Conservation (phyloP, 2,888 invertebrate genomes). For the Philonicus albiceps region DNA sequence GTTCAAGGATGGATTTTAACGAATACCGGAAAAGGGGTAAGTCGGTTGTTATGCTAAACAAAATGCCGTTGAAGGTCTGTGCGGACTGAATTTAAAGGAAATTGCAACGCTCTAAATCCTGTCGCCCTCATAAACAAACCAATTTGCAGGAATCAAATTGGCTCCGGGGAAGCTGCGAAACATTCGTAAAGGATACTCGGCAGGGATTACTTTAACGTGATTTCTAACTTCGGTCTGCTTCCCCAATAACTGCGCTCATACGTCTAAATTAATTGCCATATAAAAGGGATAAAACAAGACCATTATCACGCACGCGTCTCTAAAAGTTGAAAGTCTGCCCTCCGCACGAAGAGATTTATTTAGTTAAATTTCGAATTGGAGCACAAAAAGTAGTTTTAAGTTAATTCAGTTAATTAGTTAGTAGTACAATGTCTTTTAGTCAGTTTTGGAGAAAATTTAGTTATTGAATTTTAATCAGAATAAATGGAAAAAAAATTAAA, state of each 20-base stretch:
- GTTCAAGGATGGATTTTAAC: slow-evolving; percentile 63
- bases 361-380: not conserved
- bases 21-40: slow-evolving; percentile 67
- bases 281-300: not conserved
- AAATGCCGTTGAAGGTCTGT: not conserved
- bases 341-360: not conserved
- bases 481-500: no score
- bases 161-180: not conserved
- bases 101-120: slow-evolving; percentile 16
- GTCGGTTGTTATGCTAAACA: slow-evolving; percentile 51
- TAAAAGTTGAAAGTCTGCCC: not conserved
- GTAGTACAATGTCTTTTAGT: no score
- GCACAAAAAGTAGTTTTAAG: not conserved
- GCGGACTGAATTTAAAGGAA: slow-evolving; percentile 9
- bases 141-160: slow-evolving; percentile 25
- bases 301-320: not conserved
- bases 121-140: slow-evolving; percentile 25
- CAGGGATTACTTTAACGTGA: slow-evolving; percentile 25
- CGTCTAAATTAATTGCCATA: not conserved
- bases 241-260: not conserved
- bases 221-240: not conserved
- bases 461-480: no score
- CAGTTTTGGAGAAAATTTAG: no score
- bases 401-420: no score
- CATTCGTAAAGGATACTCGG: slow-evolving; percentile 3